Base-by-base conservation (phyloP, 2,113 vertebrate genomes). In the Lepisosteus osseus region DNA sequence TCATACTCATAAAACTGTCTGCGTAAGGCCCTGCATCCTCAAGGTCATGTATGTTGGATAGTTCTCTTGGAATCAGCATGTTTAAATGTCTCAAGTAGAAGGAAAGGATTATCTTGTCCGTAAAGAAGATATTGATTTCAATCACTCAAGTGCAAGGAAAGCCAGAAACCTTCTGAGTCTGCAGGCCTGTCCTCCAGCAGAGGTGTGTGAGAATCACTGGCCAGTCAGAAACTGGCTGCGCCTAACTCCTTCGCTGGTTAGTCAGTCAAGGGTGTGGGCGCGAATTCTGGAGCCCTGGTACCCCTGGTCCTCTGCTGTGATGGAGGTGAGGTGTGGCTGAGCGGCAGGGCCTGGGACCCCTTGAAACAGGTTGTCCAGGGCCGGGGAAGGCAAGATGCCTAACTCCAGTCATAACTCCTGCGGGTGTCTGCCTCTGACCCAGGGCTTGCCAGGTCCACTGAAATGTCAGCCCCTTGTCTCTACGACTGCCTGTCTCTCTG, bases 201-300 rank as follows among this genome's bases (percentile, higher is more conserved):
- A 54, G 47, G 41, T 5, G 47, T 51, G 67, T 45, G 72, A 54
- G 15, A 76, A 89, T 95, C 90, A 98, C 95, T 93, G 92, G 70
- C 96, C 96, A 0, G 95, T 99, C 80, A 97, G 96, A 63, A 98
- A 94, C 79, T 98, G 96, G 85, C 96, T 99, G 44, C 95, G 86
- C 74, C 94, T 96, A 45, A 97, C 95, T 0, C 96, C 96, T 61
- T 96, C 94, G 0, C 89, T 93, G 0, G 97, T 95, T 79, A 98
- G 86, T 69, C 83, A 86, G 90, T 99, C 95, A 84, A 99, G 76
- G 0, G 90, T 92, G 0, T 95, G 93, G 0, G 94, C 97, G 86
- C 90, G 91, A 71, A 99, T 95, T 64, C 95, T 95, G 0, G 97
- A 97, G 72, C 93, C 94, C 0, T 98, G 96, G 71, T 98, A 98